Evolutionary conservation across 2,113 vertebrate genomes (phyloP), one percentile per base, ranked within the genome.

Genomic region (Deroptyus accipitrinus): DNA sequence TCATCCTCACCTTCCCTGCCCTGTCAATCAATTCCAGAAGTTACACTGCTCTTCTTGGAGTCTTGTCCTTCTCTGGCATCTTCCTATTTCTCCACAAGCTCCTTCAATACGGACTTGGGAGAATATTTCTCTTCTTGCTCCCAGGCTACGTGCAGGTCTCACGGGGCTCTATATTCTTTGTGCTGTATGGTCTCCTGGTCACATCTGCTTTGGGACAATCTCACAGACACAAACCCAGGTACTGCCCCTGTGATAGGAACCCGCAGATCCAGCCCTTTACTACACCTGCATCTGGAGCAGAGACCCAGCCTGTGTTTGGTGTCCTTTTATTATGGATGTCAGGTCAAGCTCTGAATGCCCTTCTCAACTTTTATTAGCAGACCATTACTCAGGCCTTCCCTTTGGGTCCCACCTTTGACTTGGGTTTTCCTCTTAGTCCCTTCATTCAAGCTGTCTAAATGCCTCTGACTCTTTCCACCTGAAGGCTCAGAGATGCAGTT

Each of bases 81-180:
- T 59, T 64, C 48, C 30, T 33, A 0, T 49, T 80, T 25, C 39
- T 59, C 39, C 31, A 15, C 30, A 30, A 19, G 19, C 14, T 80
- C n/a, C 25, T 61, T 54, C 39, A 31, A 4, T 7, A 15, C 9
- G 33, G 16, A 19, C 3, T 28, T 74, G 0, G 4, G 41, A 44
- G 48, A 73, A 44, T 39, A 33, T 68, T 76, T 83, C n/a, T 76
- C 6, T 23, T 59, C 82, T 77, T 4, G 0, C n/a, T 66, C 39
- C 15, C 18, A 48, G 63, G 13, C 22, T 35, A 39, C 28, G 37
- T 22, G 8, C 41, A 48, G 55, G 30, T 33, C 44, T 77, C 51
- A 17, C 1, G 0, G 44, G 30, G 25, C 51, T 83, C 30, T 44
- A 1, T 25, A 4, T n/a, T 7, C 52, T 25, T 9, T 33, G 16